A percentile compares a stretch with the other conserved stretches of the same genome.
Evolutionary conservation across 2,888 invertebrate genomes (phyloP).

Genomic region (Teleogryllus oceanicus): DNA sequence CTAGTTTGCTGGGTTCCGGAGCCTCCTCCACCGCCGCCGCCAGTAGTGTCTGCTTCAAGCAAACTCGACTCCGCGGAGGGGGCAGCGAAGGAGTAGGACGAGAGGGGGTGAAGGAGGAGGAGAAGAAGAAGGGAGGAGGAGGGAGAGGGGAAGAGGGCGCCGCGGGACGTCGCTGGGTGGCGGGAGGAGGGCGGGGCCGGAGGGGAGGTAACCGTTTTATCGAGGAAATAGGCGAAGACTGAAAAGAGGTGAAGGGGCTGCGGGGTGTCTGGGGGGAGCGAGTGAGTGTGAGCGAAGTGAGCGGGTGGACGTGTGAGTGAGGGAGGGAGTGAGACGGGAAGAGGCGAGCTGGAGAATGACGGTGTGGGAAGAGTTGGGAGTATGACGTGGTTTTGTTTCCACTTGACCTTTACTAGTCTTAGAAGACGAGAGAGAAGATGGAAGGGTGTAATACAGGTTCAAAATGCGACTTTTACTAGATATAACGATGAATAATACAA

Average conservation of each 20-base stretch:
- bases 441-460: neutral
- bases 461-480: neutral
- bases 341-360: too few relatives aligned
- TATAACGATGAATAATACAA: too few relatives aligned
- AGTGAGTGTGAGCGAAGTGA: too few relatives aligned
- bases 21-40: neutral
- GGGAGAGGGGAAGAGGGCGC: neutral
- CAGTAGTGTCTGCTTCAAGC: slow-evolving; percentile 18
- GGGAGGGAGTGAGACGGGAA: too few relatives aligned
- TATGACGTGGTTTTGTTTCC: too few relatives aligned
- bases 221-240: neutral
- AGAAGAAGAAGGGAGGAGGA: neutral
- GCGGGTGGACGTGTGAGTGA: too few relatives aligned
- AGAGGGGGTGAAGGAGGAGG: neutral
- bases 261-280: too few relatives aligned
- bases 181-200: neutral
- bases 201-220: neutral
- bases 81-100: too few relatives aligned
- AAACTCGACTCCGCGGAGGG: neutral
- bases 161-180: neutral
- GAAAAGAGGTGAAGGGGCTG: neutral
- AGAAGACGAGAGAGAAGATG: neutral
- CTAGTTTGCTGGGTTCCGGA: slow-evolving; percentile 45
- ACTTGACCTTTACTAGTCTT: neutral
- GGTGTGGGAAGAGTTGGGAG: too few relatives aligned